Conservation (phyloP, 2,797 vertebrate genomes). For the Trematomus bernacchii region DNA sequence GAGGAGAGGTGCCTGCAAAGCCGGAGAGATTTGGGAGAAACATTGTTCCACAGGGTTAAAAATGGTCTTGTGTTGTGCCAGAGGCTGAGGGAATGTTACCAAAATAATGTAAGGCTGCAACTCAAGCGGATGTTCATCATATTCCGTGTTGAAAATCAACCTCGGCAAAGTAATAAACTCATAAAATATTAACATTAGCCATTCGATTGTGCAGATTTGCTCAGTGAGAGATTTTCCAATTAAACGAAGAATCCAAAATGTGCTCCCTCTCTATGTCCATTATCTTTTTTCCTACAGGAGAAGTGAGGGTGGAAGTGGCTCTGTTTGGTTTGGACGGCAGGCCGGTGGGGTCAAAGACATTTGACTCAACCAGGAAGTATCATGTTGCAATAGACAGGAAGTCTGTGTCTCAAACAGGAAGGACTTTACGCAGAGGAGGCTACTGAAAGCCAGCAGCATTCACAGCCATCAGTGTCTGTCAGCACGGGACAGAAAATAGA, state of each 20-base stretch:
- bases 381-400: constrained; percentile 76
- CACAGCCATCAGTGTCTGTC: constrained; percentile 43
- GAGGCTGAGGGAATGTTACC: constrained; percentile 69
- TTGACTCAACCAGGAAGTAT: constrained; percentile 78
- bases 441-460: constrained; percentile 60
- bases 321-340: constrained; percentile 66
- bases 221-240: constrained; percentile 39
- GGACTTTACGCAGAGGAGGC: constrained; percentile 58
- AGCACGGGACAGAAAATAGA: constrained; percentile 41
- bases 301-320: constrained; percentile 51
- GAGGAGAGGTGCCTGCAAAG: constrained; percentile 82
- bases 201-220: constrained; percentile 56
- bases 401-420: constrained; percentile 78
- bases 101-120: constrained; percentile 55
- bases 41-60: constrained; percentile 82
- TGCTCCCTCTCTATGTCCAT: neutral
- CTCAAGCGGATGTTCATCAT: constrained; percentile 76
- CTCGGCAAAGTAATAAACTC: constrained; percentile 66
- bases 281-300: constrained; percentile 48
- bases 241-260: constrained; percentile 45
- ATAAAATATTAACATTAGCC: constrained; percentile 73
- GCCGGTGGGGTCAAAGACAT: constrained; percentile 75
- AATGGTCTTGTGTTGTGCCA: constrained; percentile 79
- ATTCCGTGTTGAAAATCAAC: constrained; percentile 61
- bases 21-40: constrained; percentile 82